These are phyloP conservation scores for Buathra laborator DNA, from an alignment of 2,888 invertebrate genomes.

Conservation along the genomic window DNA sequence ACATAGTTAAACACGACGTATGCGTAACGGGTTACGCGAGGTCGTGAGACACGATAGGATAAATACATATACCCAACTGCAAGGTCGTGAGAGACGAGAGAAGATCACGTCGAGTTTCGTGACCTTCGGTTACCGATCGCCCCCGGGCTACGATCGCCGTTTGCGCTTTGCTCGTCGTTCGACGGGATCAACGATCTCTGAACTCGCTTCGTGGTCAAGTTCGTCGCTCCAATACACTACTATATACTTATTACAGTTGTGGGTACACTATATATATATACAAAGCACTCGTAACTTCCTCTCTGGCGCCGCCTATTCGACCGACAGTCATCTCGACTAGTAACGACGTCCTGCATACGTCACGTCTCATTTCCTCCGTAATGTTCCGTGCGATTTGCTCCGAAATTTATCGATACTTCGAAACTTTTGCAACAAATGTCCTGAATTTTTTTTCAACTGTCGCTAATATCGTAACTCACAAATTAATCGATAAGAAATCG, in stretches of 20 bases:
- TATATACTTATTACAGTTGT: slow-evolving; percentile 21
- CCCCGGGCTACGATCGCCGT: slow-evolving; percentile 46
- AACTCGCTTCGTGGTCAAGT: slow-evolving; percentile 66
- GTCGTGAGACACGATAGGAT: slow-evolving; percentile 43
- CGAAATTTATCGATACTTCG: not conserved
- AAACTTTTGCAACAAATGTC: not conserved
- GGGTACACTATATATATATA: slow-evolving; percentile 18
- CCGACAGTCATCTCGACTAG: slow-evolving; percentile 16
- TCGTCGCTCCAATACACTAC: slow-evolving; percentile 48
- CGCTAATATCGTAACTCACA: not conserved
- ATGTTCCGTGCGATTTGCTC: not conserved
- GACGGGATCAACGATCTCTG: slow-evolving; percentile 69
- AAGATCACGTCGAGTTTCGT: slow-evolving; percentile 63
- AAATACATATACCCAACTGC: slow-evolving; percentile 19
- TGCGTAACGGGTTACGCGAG: slow-evolving; percentile 69
- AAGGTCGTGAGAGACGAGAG: slow-evolving; percentile 49
- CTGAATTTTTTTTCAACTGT: not conserved
- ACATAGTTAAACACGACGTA: slow-evolving; percentile 36
- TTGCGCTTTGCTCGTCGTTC: slow-evolving; percentile 43
- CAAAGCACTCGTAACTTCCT: slow-evolving; percentile 31
- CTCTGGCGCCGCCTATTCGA: slow-evolving; percentile 47
- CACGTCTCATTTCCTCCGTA: not conserved
- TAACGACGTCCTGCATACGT: not conserved
- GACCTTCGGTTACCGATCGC: slow-evolving; percentile 58
- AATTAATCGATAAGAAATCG: not conserved